These are phyloP conservation scores for Tragelaphus eurycerus DNA, from an alignment of 2,797 vertebrate species.

Conservation along the genomic window DNA sequence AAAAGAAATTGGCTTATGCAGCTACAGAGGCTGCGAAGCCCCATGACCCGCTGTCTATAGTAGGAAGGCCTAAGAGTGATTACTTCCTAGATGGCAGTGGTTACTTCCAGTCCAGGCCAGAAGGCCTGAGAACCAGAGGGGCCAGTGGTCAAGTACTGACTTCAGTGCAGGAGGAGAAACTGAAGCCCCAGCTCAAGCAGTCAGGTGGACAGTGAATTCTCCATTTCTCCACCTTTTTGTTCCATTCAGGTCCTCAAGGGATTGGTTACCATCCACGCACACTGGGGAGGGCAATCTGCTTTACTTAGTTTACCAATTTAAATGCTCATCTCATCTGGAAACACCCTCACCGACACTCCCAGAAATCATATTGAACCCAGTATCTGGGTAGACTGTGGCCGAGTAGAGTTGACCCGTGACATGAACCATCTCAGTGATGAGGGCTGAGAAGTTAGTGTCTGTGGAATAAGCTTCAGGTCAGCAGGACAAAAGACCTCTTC, in stretches of 20 bases:
- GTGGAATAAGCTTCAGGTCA: neutral
- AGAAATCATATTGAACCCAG: neutral
- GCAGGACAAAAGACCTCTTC: neutral
- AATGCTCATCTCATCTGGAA: neutral
- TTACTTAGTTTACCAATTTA: neutral
- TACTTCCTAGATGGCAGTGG: neutral
- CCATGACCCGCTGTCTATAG: neutral
- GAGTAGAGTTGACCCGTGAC: neutral
- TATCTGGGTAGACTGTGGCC: neutral
- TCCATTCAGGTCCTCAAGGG: neutral
- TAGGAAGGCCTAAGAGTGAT: neutral
- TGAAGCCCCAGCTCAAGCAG: neutral
- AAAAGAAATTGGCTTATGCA: neutral
- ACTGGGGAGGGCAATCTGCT: neutral
- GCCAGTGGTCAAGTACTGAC: neutral
- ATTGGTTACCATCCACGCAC: neutral
- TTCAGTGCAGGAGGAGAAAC: neutral
- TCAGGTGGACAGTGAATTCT: neutral
- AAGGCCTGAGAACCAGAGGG: neutral
- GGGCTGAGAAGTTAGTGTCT: neutral
- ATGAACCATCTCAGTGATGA: neutral
- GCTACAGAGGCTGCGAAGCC: neutral
- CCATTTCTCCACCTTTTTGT: neutral
- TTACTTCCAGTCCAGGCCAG: neutral
- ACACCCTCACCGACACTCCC: neutral